Percentiles rank a stretch among this genome's conserved stretches.
These are phyloP conservation scores for Ia io DNA, from an alignment of 2,113 vertebrate species.

Conservation along the genomic window DNA sequence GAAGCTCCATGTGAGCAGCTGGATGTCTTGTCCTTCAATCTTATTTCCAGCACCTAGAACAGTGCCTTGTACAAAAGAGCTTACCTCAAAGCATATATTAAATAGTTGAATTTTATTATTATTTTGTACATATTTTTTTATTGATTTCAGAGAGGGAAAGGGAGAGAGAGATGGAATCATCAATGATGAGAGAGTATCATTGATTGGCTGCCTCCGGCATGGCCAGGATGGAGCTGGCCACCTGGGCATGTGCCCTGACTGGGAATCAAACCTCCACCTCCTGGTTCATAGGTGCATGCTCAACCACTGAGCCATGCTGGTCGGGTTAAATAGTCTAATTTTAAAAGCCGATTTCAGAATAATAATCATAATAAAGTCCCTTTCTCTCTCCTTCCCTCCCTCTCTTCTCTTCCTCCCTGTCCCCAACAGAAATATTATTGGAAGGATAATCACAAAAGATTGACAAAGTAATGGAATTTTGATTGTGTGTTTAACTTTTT, in stretches of 20 bases:
- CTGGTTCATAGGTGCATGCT: too few relatives aligned
- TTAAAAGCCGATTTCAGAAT: constrained; percentile 13
- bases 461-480: background rate
- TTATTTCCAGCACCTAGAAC: constrained; percentile 46
- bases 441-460: background rate
- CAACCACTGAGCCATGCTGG: too few relatives aligned
- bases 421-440: background rate
- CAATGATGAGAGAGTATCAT: too few relatives aligned
- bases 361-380: background rate
- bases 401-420: background rate
- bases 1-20: background rate
- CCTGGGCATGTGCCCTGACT: too few relatives aligned
- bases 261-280: too few relatives aligned
- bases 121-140: too few relatives aligned
- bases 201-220: too few relatives aligned
- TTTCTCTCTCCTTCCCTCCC: background rate
- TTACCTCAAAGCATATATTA: constrained; percentile 11
- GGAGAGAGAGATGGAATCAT: too few relatives aligned
- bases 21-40: background rate
- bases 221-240: too few relatives aligned
- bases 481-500: background rate
- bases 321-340: background rate
- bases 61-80: constrained; percentile 12
- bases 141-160: too few relatives aligned
- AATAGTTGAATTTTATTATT: background rate